Conservation (phyloP, 2,797 vertebrate species). For the Xiphophorus birchmanni region DNA sequence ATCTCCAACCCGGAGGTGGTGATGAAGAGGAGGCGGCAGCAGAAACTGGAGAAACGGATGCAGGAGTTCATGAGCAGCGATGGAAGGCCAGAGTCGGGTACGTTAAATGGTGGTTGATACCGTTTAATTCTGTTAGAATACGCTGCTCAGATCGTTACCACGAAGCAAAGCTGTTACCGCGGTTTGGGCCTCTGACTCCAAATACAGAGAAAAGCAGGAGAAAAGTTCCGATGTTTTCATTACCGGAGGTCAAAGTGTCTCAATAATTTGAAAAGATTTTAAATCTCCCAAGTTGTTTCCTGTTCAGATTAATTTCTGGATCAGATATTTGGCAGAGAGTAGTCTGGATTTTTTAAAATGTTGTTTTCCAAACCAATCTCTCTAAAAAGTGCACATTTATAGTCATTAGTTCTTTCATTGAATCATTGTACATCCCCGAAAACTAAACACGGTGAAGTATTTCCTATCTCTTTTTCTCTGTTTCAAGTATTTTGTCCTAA, state of each 20-base stretch:
- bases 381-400: neutral
- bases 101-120: no score
- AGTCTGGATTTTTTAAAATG: neutral
- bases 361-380: neutral
- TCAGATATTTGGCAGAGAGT: neutral
- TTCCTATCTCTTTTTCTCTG: neutral
- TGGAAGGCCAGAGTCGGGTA: slow-evolving; percentile 96
- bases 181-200: neutral
- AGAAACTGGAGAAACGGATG: slow-evolving; percentile 96
- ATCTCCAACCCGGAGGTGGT: slow-evolving; percentile 99
- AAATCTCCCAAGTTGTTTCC: neutral
- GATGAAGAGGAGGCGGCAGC: slow-evolving; percentile 95
- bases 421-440: neutral
- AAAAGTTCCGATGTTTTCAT: slow-evolving; percentile 4
- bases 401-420: neutral
- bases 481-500: neutral
- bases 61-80: slow-evolving; percentile 96
- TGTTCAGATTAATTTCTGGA: slow-evolving; percentile 2
- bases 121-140: neutral
- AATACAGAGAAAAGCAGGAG: neutral
- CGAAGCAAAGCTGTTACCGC: no score
- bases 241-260: slow-evolving; percentile 9
- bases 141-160: neutral
- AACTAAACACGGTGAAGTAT: neutral
- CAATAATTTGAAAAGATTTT: slow-evolving; percentile 1